Evolutionary conservation across 2,888 invertebrate genomes (phyloP), one percentile per base, ranked within the genome.

Genomic region (Lacanobia oleracea): DNA sequence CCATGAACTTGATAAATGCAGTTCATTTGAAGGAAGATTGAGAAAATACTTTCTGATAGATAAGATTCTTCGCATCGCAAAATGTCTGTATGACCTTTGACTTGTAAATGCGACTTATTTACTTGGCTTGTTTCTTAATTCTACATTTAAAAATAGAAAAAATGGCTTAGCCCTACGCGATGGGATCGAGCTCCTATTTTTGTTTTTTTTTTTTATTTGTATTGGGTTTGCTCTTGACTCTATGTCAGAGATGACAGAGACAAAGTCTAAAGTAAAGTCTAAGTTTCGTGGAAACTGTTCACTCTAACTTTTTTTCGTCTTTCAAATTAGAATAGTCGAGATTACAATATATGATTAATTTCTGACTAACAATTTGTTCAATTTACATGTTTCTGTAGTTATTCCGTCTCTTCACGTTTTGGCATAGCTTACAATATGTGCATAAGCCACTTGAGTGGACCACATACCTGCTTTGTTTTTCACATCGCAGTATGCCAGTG

Each of bases 371-470:
- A 21, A 27, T 40, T 21, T 21, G 1, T 50, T 70, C 2, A n/a
- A 14, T 57, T 27, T 14, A 56, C 21, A 18, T 27, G 14, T n/a
- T 14, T 16, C 1, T 18, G 8, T 27, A 48, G 14, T 18, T 16
- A 54, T 14, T 3, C n/a, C 3, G 33, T 59, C 6, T 53, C 1
- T 16, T 21, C 33, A 40, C 12, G 23, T 16, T 5, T 33, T 43
- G 60, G 74, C 77, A 37, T 68, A 60, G 69, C 77, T n/a, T 53
- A 23, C 23, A n/a, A 43, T 23, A 21, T 40, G 4, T 40, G 40
- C 8, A 40, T 48, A 14, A 40, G 33, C n/a, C 14, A 33, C 12
- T 56, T 43, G n/a, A 54, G 16, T 18, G 21, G 1, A 9, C 23
- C 14, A 8, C 9, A 18, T 45, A 21, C 27, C 27, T 51, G 27